These are phyloP conservation scores for Molossus alvarezi DNA, from an alignment of 2,797 vertebrate species.

Conservation along the genomic window DNA sequence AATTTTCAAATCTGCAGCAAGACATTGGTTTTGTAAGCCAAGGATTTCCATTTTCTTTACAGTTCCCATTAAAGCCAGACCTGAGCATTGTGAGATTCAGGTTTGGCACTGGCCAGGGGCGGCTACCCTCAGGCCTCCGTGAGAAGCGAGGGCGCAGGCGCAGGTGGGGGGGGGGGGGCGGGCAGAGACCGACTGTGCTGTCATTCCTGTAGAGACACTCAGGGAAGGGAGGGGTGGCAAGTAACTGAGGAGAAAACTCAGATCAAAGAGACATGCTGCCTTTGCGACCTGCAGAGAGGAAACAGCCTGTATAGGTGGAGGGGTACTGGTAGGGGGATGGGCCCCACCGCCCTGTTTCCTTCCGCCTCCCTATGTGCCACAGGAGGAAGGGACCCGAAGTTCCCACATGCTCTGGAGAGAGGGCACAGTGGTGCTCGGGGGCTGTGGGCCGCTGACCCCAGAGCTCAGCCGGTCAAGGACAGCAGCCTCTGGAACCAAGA, in stretches of 20 bases:
- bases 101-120: neutral
- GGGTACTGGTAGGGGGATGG: too few relatives aligned
- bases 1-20: slow-evolving; percentile 32
- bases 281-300: neutral
- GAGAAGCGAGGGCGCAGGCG: neutral
- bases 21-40: neutral
- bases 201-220: neutral
- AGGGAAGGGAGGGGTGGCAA: neutral
- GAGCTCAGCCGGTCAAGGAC: neutral
- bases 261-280: neutral
- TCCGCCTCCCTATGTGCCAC: neutral
- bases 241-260: neutral
- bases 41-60: neutral
- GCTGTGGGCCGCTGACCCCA: accelerated
- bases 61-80: slow-evolving; percentile 49
- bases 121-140: neutral
- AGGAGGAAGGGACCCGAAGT: neutral
- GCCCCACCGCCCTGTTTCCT: too few relatives aligned
- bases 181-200: accelerated
- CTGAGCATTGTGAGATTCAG: neutral
- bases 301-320: accelerated
- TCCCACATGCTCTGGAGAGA: neutral
- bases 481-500: neutral
- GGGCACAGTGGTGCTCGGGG: too few relatives aligned
- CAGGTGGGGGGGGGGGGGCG: too few relatives aligned